Percentiles rank a stretch among this genome's conserved stretches.
Evolutionary conservation across 1,140 invertebrate species (phyloP).

Genomic region (Drosophila biarmipes): DNA sequence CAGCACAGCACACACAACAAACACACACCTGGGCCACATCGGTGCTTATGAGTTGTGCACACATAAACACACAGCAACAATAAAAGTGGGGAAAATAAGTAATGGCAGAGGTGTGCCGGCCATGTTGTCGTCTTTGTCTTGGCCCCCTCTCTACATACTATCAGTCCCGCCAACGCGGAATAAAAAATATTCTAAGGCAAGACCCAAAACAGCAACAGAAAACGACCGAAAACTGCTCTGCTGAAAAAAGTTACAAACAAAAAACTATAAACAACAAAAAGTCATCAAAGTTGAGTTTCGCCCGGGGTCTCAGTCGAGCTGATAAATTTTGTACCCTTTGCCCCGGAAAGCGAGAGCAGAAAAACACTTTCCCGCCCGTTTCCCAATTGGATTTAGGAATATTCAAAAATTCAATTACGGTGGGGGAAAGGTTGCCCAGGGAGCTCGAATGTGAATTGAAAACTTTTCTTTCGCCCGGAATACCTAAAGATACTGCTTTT

Average conservation of each 20-base stretch:
- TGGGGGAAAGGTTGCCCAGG: slow-evolving; percentile 3
- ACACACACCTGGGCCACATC: slow-evolving; percentile 44
- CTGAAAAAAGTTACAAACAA: slow-evolving; percentile 42
- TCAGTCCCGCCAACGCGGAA: slow-evolving; percentile 71
- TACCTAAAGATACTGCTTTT: slow-evolving; percentile 26
- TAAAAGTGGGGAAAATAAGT: slow-evolving; percentile 22
- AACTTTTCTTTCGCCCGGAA: slow-evolving; percentile 25
- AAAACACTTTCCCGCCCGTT: slow-evolving; percentile 40
- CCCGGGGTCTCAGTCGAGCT: slow-evolving; percentile 39
- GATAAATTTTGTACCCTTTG: slow-evolving; percentile 61
- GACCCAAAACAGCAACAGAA: slow-evolving; percentile 50
- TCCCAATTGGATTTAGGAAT: slow-evolving; percentile 46
- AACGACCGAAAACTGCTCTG: slow-evolving; percentile 26
- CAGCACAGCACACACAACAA: neutral
- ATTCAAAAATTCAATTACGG: slow-evolving; percentile 49
- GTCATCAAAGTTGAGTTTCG: slow-evolving; percentile 58
- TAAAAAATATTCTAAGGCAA: slow-evolving; percentile 73
- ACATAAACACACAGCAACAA: slow-evolving; percentile 24
- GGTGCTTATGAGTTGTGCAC: slow-evolving; percentile 49
- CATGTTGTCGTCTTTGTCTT: slow-evolving; percentile 37
- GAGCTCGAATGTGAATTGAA: slow-evolving; percentile 41
- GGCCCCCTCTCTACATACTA: slow-evolving; percentile 11
- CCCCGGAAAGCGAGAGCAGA: slow-evolving; percentile 13
- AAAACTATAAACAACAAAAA: slow-evolving; percentile 65
- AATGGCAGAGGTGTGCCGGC: slow-evolving; percentile 58